A percentile compares a stretch with the other conserved stretches of the same genome.
These are phyloP conservation scores for Cyprinodon variegatus DNA, from an alignment of 2,113 vertebrate genomes.

Conservation along the genomic window DNA sequence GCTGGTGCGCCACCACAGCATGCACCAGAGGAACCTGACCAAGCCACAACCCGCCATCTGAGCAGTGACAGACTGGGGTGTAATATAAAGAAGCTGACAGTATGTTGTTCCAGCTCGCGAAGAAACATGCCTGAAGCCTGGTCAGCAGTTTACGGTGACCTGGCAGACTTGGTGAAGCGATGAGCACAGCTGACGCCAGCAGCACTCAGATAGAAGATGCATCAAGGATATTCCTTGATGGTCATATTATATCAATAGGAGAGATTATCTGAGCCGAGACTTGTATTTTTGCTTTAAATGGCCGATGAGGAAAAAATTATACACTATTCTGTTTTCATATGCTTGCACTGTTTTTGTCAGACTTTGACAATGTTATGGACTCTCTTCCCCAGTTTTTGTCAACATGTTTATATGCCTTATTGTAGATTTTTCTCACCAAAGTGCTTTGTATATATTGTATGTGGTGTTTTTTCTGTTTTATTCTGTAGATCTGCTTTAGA, in stretches of 20 bases:
- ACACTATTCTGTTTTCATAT: conserved; percentile 50
- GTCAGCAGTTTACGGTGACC: conserved; percentile 59
- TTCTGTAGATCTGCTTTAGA: conserved; percentile 48
- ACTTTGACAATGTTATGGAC: conserved; percentile 54
- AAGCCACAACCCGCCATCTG: conserved; percentile 93
- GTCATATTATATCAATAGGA: conserved; percentile 27
- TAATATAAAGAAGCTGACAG: conserved; percentile 52
- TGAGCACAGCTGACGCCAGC: conserved; percentile 52
- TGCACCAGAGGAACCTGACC: conserved; percentile 98
- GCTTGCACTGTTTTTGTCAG: conserved; percentile 67
- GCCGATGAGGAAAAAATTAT: conserved; percentile 47
- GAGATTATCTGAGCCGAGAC: conserved; percentile 58
- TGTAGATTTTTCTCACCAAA: conserved; percentile 31
- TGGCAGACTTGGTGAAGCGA: conserved; percentile 45
- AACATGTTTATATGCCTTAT: conserved; percentile 23
- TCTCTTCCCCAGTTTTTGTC: conserved; percentile 17
- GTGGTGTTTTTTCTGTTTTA: conserved; percentile 37
- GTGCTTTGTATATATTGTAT: conserved; percentile 65
- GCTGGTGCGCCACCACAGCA: conserved; percentile 97
- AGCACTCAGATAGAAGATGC: conserved; percentile 15
- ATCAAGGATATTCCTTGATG: conserved; percentile 32
- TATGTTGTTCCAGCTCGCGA: conserved; percentile 55
- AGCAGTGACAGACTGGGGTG: conserved; percentile 56
- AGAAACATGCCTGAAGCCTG: conserved; percentile 51
- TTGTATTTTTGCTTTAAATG: conserved; percentile 5